Base-by-base conservation (phyloP, 2,113 vertebrate species). In the Nesogale talazaci region DNA sequence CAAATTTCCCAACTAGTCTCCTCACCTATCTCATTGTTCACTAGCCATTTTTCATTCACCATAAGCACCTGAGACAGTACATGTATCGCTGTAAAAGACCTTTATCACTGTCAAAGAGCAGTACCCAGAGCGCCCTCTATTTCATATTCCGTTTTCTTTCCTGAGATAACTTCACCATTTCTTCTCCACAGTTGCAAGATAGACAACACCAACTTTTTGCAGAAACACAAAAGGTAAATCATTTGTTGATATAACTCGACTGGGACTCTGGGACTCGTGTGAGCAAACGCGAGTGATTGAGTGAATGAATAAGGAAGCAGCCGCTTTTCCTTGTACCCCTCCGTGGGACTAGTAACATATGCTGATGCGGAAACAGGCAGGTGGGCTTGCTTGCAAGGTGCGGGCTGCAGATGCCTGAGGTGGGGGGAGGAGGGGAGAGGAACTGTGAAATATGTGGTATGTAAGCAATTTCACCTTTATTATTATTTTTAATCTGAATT, bases 71-170 rank as follows among this genome's bases (percentile, higher is more conserved):
- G 19, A 89, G 84, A 81, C 86, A 75, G 46, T 63, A 46, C 12
- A 11, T 61, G 22, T 84, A n/a, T n/a, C n/a, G n/a, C n/a, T n/a
- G 23, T 81, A 88, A 92, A 57, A 80, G 88, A 84, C 2, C 29
- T 75, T 88, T 4, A 72, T 76, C 15, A 17, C 46, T 22, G 79
- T 69, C 52, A 76, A 76, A 5, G 46, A 52, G 46, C 10, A 46
- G 46, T 10, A 52, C 46, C 46, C 46, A 16, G n/a, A 92, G 40
- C 67, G 76, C 27, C 19, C 19, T 20, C 15, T 72, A 2, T 67
- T 93, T 86, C 27, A 86, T 36, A 52, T 86, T 88, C 70, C 78
- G 20, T 87, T 57, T 83, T 67, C 65, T 86, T 25, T 59, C 65
- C 76, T 20, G 59, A 61, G 5, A 3, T 69, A 75, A 29, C 27